Base-by-base conservation (phyloP, 2,888 invertebrate genomes). In the Cantharis flavilabris region DNA sequence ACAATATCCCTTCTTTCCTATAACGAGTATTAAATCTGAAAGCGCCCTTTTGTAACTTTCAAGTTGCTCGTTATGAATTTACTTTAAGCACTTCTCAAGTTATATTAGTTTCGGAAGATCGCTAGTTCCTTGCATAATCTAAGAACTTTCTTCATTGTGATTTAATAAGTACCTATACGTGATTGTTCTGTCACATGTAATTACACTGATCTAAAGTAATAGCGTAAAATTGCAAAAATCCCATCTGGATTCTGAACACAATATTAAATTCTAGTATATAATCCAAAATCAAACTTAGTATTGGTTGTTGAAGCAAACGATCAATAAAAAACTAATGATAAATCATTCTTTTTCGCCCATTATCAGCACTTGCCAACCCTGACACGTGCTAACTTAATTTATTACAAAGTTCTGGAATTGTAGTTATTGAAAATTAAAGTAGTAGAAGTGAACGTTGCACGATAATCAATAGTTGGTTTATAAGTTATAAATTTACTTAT, bases 281-380 rank as follows among this genome's bases (percentile, higher is more conserved):
- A 49, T 49, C n/a, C 4, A n/a, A 49, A 49, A 49, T 49, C n/a
- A 13, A 49, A 13, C n/a, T n/a, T 49, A 49, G n/a, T 49, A 49
- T 49, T 49, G n/a, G n/a, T 9, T 49, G 49, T 49, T 49, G n/a
- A 9, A 33, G 49, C 49, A 49, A 49, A 49, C 49, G 49, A 49
- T 49, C 49, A 49, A 49, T 49, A 49, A 33, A 72, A 62, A 20
- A 76, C 33, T 49, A 72, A 16, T 63, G 72, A 75, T 78, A 67
- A 78, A 78, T 78, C 72, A 70, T 62, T 11, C 62, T 71, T 76
- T 64, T 16, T 33, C n/a, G 70, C 78, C 78, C 75, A 79, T 80
- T 80, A 80, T 81, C 79, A 79, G 75, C 81, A 81, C 78, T 80
- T 79, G 80, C 79, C 80, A 81, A 76, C 78, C 63, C 73, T 75